Conservation (phyloP, 1,140 invertebrate species). For the Drosophila burlai region DNA sequence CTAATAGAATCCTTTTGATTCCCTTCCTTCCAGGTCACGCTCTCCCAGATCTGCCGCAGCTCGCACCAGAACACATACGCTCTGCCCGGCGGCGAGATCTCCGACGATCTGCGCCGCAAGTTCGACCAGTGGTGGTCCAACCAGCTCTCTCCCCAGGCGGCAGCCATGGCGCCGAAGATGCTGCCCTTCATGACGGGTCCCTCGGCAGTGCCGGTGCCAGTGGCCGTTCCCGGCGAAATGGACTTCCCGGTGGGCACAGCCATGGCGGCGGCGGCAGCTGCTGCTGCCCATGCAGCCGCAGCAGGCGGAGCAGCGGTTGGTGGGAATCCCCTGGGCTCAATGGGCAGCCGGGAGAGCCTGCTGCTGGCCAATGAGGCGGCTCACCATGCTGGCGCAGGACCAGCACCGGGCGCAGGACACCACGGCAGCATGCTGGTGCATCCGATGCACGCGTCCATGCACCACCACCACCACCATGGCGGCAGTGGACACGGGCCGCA, state of each 20-base stretch:
- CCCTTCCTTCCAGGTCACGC: constrained; percentile 88
- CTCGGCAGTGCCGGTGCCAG: constrained; percentile 59
- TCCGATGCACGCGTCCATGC: constrained; percentile 88
- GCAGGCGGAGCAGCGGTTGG: constrained; percentile 86
- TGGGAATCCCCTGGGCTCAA: constrained; percentile 84
- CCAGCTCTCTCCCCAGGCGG: constrained; percentile 87
- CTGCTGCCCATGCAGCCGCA: constrained; percentile 85
- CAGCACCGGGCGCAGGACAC: constrained; percentile 45
- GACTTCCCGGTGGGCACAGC: constrained; percentile 86
- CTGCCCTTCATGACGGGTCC: constrained; percentile 82
- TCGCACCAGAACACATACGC: constrained; percentile 87
- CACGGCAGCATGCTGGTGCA: constrained; percentile 86
- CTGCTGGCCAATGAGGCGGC: constrained; percentile 72
- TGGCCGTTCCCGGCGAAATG: constrained; percentile 70
- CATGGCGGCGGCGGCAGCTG: constrained; percentile 78
- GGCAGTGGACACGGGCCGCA: constrained; percentile 86
- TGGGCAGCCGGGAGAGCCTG: constrained; percentile 80
- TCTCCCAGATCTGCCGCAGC: constrained; percentile 91
- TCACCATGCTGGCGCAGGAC: constrained; percentile 58
- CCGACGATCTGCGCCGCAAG: constrained; percentile 91
- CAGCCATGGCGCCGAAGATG: constrained; percentile 84
- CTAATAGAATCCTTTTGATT: not conserved
- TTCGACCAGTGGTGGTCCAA: constrained; percentile 92
- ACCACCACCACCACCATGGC: constrained; percentile 89
- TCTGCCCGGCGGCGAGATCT: constrained; percentile 88